Evolutionary conservation across 2,113 vertebrate genomes (phyloP).

Genomic region (Sapayoa aenigma): DNA sequence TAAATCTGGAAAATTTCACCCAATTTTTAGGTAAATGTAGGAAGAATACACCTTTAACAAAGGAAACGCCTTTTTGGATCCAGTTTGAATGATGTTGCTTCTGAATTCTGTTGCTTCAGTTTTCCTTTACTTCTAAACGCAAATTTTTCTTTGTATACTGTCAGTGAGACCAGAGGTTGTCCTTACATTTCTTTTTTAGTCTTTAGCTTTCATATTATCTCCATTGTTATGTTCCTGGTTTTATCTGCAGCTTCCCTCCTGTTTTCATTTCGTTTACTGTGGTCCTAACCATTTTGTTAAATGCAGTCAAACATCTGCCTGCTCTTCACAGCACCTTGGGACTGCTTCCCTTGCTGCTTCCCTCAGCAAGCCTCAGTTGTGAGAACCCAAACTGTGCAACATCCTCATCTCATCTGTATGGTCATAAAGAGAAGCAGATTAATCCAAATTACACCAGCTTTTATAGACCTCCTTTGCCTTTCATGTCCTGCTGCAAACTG

Average conservation of each 20-base stretch:
- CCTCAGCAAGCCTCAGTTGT: not conserved
- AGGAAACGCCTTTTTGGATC: not conserved
- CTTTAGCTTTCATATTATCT: not conserved
- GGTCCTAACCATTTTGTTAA: not conserved
- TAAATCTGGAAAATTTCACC: not conserved
- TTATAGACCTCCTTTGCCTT: not conserved
- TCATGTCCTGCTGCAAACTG: not conserved
- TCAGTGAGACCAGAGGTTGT: not conserved
- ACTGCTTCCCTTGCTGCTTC: not conserved
- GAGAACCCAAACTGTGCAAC: accelerated
- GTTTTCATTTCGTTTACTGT: not conserved
- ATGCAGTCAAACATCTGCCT: not conserved
- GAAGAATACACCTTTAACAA: not conserved
- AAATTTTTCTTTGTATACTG: not conserved
- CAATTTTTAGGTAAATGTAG: not conserved
- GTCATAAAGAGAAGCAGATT: not conserved
- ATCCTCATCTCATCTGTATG: accelerated
- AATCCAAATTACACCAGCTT: not conserved
- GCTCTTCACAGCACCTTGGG: not conserved
- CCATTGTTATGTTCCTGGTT: accelerated
- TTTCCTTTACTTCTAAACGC: not conserved
- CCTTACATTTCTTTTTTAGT: not conserved
- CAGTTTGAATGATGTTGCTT: not conserved
- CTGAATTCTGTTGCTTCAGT: not conserved
- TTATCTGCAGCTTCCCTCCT: not conserved